Evolutionary conservation across 2,888 invertebrate genomes (phyloP).

Genomic region (Ptycholaimellus sp.): DNA sequence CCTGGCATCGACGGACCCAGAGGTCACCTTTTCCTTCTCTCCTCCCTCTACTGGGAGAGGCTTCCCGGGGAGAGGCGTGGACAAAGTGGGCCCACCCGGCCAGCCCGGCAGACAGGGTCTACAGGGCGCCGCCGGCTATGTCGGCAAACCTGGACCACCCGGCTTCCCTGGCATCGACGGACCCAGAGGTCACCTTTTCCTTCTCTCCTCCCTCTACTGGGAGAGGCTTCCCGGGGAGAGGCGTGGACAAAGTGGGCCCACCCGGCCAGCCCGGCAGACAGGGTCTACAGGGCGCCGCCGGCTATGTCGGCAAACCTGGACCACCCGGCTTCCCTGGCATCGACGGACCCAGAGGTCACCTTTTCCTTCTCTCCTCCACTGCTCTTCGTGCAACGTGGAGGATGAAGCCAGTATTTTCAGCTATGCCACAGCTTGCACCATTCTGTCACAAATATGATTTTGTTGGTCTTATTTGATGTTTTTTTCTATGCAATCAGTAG

Average conservation of each 20-base stretch:
- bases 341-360: no score
- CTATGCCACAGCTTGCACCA: no score
- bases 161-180: conserved; percentile 21
- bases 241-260: conserved; percentile 23
- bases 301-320: no score
- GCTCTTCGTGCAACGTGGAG: no score
- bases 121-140: no score
- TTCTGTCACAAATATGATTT: no score
- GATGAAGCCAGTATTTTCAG: no score
- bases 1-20: conserved; percentile 19
- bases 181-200: conserved; percentile 18
- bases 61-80: conserved; percentile 20
- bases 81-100: conserved; percentile 25
- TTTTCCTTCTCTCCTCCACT: no score
- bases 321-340: no score
- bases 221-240: conserved; percentile 20
- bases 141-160: no score
- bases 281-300: conserved; percentile 15
- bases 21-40: conserved; percentile 19
- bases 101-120: conserved; percentile 17
- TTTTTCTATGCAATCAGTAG: no score
- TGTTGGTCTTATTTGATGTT: no score
- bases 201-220: conserved; percentile 18
- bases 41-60: conserved; percentile 20
- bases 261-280: conserved; percentile 21